A percentile compares a stretch with the other conserved stretches of the same genome.
phyloP scores from a whole-genome alignment of 2,797 vertebrate species.

The Phoeniculus purpureus region DNA sequence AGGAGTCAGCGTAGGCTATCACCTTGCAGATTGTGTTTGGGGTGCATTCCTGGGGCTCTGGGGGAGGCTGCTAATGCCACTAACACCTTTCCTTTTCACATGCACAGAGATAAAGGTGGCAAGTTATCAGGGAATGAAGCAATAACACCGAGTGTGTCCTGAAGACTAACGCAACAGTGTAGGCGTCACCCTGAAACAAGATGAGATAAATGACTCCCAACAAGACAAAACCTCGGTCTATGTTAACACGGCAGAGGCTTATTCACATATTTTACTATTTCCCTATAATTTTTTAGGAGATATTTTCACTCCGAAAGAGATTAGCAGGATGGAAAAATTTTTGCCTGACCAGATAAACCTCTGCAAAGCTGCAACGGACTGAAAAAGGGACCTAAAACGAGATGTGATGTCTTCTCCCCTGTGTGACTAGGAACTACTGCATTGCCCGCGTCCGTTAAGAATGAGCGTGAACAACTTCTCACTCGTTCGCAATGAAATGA shows the following conservation, averaged over 20 bases:
- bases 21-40: conserved; percentile 36
- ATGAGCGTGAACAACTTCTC: not conserved
- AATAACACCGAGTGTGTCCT: conserved; percentile 57
- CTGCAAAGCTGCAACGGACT: not conserved
- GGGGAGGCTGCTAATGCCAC: conserved; percentile 39
- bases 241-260: not conserved
- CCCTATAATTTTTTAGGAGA: not conserved
- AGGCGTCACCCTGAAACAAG: conserved; percentile 11
- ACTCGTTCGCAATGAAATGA: not conserved
- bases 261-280: not conserved
- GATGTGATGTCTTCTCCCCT: not conserved
- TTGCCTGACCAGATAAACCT: not conserved
- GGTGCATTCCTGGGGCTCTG: conserved; percentile 53
- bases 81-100: conserved; percentile 52
- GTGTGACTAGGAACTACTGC: not conserved
- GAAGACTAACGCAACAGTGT: conserved; percentile 35
- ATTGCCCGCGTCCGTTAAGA: not conserved
- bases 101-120: conserved; percentile 58
- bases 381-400: not conserved
- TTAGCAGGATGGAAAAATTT: not conserved
- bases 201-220: conserved; percentile 43
- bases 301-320: not conserved
- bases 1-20: conserved; percentile 21
- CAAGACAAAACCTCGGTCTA: not conserved
- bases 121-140: conserved; percentile 52